These are phyloP conservation scores for Copidosoma aretas DNA, from an alignment of 2,888 invertebrate genomes.

Conservation along the genomic window DNA sequence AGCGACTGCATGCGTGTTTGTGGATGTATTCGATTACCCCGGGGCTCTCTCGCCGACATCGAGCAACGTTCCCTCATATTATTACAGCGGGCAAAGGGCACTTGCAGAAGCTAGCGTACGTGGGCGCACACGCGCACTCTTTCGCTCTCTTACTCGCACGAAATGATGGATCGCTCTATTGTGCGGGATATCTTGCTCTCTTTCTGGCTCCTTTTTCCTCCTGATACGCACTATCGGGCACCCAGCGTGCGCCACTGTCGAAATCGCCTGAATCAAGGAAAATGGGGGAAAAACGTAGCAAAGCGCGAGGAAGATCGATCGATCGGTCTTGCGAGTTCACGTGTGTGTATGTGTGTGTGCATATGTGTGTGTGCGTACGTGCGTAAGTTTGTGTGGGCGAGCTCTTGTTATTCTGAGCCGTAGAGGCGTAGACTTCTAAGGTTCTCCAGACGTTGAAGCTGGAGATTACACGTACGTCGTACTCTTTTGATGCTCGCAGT, in stretches of 20 bases:
- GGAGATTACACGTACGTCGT: no score
- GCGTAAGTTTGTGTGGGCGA: no score
- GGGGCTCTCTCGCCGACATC: slow-evolving; percentile 4
- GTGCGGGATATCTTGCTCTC: slow-evolving; percentile 45
- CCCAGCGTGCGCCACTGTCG: slow-evolving; percentile 50
- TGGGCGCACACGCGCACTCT: slow-evolving; percentile 55
- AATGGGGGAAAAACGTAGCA: slow-evolving; percentile 51
- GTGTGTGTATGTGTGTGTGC: not conserved
- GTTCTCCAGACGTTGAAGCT: no score
- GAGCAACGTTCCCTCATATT: slow-evolving; percentile 1
- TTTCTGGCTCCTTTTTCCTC: not conserved
- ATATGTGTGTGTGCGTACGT: not conserved
- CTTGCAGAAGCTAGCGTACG: slow-evolving; percentile 16
- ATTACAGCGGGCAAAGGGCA: not conserved
- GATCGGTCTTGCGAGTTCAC: no score
- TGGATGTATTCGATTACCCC: slow-evolving; percentile 56
- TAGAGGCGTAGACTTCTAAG: no score
- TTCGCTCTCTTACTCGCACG: slow-evolving; percentile 43
- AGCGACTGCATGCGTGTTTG: slow-evolving; percentile 44
- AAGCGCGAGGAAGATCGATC: slow-evolving; percentile 39
- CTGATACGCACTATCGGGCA: slow-evolving; percentile 40
- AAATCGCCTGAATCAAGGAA: slow-evolving; percentile 60
- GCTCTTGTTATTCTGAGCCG: no score
- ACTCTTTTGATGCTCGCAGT: no score
- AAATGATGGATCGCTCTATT: slow-evolving; percentile 63